Conservation (phyloP, 1,140 invertebrate genomes). For the Brachionus paranguensis region DNA sequence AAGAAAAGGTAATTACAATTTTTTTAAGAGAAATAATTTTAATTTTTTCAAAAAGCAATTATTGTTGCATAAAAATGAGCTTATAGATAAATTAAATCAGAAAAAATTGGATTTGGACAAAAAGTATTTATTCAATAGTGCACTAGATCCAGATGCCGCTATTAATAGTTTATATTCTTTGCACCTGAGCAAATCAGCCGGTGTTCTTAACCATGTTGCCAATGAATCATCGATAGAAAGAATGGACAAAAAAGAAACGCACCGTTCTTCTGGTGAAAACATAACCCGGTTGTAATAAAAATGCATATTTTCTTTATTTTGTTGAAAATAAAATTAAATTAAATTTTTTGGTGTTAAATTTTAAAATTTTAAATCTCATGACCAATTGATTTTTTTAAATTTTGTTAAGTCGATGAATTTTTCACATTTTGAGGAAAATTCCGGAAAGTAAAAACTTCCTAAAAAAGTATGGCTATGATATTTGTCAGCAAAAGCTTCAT, state of each 20-base stretch:
- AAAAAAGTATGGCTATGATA: neutral
- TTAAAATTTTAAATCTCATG: too few species aligned
- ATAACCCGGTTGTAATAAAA: neutral
- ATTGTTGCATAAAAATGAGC: neutral
- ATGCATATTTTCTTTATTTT: neutral
- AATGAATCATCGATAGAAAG: neutral
- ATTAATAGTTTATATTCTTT: neutral
- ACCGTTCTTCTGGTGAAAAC: neutral
- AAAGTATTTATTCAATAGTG: neutral
- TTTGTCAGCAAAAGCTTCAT: neutral
- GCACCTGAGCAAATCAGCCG: neutral
- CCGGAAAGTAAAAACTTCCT: neutral
- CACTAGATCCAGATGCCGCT: neutral
- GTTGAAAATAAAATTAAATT: neutral
- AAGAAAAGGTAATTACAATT: slow-evolving; percentile 13
- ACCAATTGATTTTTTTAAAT: neutral
- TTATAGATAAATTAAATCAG: neutral
- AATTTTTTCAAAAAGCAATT: neutral
- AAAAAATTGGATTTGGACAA: slow-evolving; percentile 9
- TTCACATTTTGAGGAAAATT: neutral
- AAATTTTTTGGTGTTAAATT: neutral
- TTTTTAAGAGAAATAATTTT: neutral
- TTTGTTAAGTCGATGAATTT: neutral
- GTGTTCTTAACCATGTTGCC: neutral
- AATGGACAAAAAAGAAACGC: neutral